Base-by-base conservation (phyloP, 35 echinoderm and acorn worm genomes). In the Heliocidaris tuberculata region DNA sequence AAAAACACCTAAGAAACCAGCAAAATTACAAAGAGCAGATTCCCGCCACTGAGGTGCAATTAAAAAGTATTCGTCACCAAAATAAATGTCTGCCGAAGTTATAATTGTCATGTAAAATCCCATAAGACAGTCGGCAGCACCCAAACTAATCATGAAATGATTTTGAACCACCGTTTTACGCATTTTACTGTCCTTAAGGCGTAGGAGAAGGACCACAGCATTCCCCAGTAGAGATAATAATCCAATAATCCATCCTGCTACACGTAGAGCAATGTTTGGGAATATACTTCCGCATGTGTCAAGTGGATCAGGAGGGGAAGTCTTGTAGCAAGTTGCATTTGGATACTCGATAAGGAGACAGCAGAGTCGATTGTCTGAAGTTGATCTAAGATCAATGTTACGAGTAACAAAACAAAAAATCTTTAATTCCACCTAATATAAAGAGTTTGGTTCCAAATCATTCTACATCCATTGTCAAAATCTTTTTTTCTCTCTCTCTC, bases 251-350 rank as follows among this genome's bases (percentile, higher is more conserved):
- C 95, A 96, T 7, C 88, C 78, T 10, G 49, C 71, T 13, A 93
- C 31, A 17, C 95, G 56, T 5, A 96, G 85, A 7, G 71, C 90
- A 24, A 31, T 56, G 13, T 52, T 92, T 21, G 90, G 95, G 1
- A 96, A 47, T 11, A 96, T 56, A 52, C 95, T 61, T n/a, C 52
- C 65, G 32, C 95, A 96, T 21, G 95, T 93, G 65, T 92, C 95
- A 31, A 96, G 92, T 13, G 95, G 90, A 86, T 86, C 31, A 49
- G 91, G 78, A 2, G 70, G 61, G 7, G n/a, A n/a, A n/a, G 90
- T 47, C 9, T 32, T 93, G 31, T 49, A 27, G 59, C 59, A 86
- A 24, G 13, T 85, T 47, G 48, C 27, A 30, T 29, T 30, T n/a
- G n/a, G n/a, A 56, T 13, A 6, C 13, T 13, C 13, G 65, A 30